Conservation (phyloP, 1,140 invertebrate genomes). For the Leptopilina boulardi region DNA sequence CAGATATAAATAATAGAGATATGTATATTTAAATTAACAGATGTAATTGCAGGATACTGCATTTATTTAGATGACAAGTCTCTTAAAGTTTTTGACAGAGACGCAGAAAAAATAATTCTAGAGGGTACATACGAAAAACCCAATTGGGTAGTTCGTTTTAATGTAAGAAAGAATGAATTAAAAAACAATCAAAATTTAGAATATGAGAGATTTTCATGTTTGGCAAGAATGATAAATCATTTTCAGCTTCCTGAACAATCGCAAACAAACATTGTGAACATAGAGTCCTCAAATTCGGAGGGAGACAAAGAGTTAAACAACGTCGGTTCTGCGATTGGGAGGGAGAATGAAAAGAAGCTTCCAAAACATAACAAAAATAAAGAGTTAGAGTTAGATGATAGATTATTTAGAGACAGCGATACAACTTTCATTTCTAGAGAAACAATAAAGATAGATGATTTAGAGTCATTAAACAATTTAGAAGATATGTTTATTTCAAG, state of each 20-base stretch:
- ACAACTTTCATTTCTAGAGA: too few relatives aligned
- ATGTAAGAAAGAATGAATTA: too few relatives aligned
- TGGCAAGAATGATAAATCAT: too few relatives aligned
- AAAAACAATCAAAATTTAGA: constrained; percentile 27
- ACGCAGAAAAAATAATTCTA: neutral
- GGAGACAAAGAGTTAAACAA: constrained; percentile 21
- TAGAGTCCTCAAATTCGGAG: constrained; percentile 32
- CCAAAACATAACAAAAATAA: too few relatives aligned
- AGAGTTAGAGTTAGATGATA: too few relatives aligned
- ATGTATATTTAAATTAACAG: constrained; percentile 50
- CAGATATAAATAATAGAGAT: constrained; percentile 22
- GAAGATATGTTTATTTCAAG: constrained; percentile 15
- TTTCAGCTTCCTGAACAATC: constrained; percentile 40
- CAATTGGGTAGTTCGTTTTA: too few relatives aligned
- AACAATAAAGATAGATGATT: too few relatives aligned
- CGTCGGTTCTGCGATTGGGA: too few relatives aligned
- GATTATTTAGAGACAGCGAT: too few relatives aligned
- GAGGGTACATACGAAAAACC: too few relatives aligned
- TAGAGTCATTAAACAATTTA: too few relatives aligned
- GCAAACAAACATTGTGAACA: constrained; percentile 29
- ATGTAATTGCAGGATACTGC: constrained; percentile 47
- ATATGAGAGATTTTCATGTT: constrained; percentile 35
- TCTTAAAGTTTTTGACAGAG: constrained; percentile 40
- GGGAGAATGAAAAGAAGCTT: too few relatives aligned
- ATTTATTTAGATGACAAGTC: constrained; percentile 48